Base-by-base conservation (phyloP, 2,888 invertebrate species). In the Trissolcus brochymenae region DNA sequence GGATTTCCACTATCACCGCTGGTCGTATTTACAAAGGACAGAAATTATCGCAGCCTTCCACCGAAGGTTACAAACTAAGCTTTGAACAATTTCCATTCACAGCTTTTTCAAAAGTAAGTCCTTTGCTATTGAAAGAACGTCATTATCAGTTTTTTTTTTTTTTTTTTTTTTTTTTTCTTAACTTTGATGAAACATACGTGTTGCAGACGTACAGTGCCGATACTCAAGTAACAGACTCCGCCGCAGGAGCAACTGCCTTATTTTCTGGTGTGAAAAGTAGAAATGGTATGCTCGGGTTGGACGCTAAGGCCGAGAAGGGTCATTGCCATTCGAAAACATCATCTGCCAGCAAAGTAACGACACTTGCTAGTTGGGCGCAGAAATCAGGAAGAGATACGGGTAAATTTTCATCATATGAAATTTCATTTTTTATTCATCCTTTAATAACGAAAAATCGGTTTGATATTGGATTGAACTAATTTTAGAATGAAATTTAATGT, bases 221-320 rank as follows among this genome's bases (percentile, higher is more conserved):
- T 84, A 91, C 91, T 66, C 94, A 94, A 87, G 93, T 93, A 9
- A 92, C 94, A 0, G 94, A 94, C 82, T 93, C 93, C 1, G 94
- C 94, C 0, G 93, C 91, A 1, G 93, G 94, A 0, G 94, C 93
- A 0, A 94, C 93, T 0, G 93, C 93, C 0, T 90, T 92, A 82
- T 91, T 93, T 79, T 90, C 91, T 57, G 94, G 94, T 0, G 90
- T 92, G 0, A 94, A 94, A 87, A 91, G 91, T 21, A 91, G 91
- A 77, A 91, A 90, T 78, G 91, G 90, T 53, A 90, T 91, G 6
- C 86, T 92, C 51, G 93, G 93, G 2, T 86, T 93, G 78, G 91
- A 91, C 60, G 87, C 87, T 6, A 87, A 81, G 72, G 87, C 87
- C 14, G 19, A 51, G 19, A 51, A 51, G 11, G 11, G 11, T 1